Percentiles rank a stretch among this genome's conserved stretches.
Evolutionary conservation across 2,888 invertebrate genomes (phyloP).

Genomic region (Pasiphila rectangulata): DNA sequence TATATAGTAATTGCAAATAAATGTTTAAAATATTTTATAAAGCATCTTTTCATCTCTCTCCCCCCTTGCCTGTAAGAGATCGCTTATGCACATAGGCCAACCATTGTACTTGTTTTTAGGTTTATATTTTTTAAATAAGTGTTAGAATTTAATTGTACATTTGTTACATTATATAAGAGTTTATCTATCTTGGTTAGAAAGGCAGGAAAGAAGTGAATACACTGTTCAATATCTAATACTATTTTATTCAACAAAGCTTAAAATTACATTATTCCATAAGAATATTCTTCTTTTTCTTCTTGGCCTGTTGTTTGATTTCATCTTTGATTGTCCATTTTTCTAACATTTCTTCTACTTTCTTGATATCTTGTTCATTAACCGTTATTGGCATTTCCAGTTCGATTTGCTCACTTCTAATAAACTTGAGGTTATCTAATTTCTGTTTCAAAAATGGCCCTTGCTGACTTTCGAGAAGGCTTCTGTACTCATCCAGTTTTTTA

Average conservation of each 20-base stretch:
- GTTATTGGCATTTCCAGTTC: slow-evolving; percentile 84
- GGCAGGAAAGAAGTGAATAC: no score
- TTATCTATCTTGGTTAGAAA: no score
- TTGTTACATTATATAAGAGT: no score
- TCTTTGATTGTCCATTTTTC: slow-evolving; percentile 71
- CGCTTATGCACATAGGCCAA: no score
- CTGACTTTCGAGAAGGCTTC: slow-evolving; percentile 83
- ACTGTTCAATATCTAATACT: background rate
- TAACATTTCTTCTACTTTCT: slow-evolving; percentile 78
- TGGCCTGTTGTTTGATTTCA: slow-evolving; percentile 61
- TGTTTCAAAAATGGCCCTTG: slow-evolving; percentile 87
- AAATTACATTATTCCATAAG: slow-evolving; percentile 29
- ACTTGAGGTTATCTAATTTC: slow-evolving; percentile 85
- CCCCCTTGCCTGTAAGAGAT: no score
- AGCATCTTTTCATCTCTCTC: background rate
- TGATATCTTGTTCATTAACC: slow-evolving; percentile 85
- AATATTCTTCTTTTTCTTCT: slow-evolving; percentile 61
- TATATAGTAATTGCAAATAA: slow-evolving; percentile 42
- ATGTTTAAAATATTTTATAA: slow-evolving; percentile 40
- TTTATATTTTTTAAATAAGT: no score
- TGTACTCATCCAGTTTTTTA: slow-evolving; percentile 84
- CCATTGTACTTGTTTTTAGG: no score
- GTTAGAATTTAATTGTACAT: no score
- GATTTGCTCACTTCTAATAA: slow-evolving; percentile 88
- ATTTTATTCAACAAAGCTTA: slow-evolving; percentile 12